Evolutionary conservation across 1,140 invertebrate genomes (phyloP).

Genomic region (Pogonomyrmex barbatus): DNA sequence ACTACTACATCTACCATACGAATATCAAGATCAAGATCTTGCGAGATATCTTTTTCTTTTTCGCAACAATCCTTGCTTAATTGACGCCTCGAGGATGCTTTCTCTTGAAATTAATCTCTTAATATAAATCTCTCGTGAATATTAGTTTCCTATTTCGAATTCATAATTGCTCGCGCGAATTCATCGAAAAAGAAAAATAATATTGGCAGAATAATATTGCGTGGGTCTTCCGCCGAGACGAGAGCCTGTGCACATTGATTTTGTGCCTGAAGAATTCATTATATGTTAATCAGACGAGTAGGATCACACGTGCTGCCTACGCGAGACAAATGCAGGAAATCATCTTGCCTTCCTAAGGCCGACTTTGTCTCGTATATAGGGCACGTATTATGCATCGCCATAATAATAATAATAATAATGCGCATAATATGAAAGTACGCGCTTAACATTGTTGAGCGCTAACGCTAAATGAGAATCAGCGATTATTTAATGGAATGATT

Average conservation of each 20-base stretch:
- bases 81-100: neutral
- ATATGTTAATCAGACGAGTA: slow-evolving; percentile 48
- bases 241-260: slow-evolving; percentile 4
- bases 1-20: neutral
- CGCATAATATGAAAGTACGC: slow-evolving; percentile 59
- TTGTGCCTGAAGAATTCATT: slow-evolving; percentile 43
- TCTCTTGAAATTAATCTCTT: neutral
- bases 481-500: slow-evolving; percentile 36
- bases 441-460: slow-evolving; percentile 16
- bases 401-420: slow-evolving; percentile 12
- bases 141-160: neutral
- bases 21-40: neutral
- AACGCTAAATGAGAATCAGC: slow-evolving; percentile 14
- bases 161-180: neutral
- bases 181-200: neutral
- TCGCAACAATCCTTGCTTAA: slow-evolving; percentile 13
- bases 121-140: neutral
- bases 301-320: slow-evolving; percentile 39
- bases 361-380: slow-evolving; percentile 61
- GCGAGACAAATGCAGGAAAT: slow-evolving; percentile 64
- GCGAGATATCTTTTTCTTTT: neutral
- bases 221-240: neutral
- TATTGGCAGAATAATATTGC: slow-evolving; percentile 15
- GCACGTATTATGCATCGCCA: slow-evolving; percentile 62
- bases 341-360: slow-evolving; percentile 61